A percentile compares a stretch with the other conserved stretches of the same genome.
These are phyloP conservation scores for Eudyptes chrysolophus DNA, from an alignment of 2,113 vertebrate genomes.

Conservation along the genomic window DNA sequence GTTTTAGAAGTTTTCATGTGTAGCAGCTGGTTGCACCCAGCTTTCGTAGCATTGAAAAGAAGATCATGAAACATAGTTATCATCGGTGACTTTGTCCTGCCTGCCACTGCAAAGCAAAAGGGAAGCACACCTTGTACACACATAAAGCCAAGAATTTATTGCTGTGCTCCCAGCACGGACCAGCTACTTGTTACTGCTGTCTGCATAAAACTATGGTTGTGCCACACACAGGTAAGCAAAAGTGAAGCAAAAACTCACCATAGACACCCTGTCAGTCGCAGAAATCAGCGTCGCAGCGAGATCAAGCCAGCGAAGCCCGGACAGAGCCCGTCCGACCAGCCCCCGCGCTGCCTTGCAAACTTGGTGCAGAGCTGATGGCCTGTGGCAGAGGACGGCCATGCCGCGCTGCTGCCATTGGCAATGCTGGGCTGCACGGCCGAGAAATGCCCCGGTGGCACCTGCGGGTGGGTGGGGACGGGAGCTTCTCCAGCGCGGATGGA, in stretches of 20 bases:
- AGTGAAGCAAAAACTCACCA: neutral
- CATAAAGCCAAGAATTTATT: rapidly evolving
- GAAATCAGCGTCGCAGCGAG: rapidly evolving
- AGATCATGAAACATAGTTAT: rapidly evolving
- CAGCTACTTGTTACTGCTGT: neutral
- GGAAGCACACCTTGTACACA: rapidly evolving
- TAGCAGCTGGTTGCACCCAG: neutral
- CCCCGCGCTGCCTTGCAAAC: neutral
- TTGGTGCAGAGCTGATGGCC: neutral
- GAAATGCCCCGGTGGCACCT: neutral
- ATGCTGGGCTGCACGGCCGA: rapidly evolving
- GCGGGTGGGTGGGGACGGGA: rapidly evolving
- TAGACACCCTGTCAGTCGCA: rapidly evolving
- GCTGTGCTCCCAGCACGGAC: neutral
- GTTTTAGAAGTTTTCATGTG: no score
- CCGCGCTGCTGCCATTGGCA: rapidly evolving
- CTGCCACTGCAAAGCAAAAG: rapidly evolving
- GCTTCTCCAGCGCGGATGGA: rapidly evolving
- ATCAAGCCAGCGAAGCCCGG: neutral
- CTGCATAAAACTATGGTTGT: neutral
- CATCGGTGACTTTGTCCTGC: rapidly evolving
- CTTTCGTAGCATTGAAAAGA: rapidly evolving
- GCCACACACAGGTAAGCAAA: neutral
- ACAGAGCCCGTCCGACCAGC: neutral
- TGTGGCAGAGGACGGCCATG: neutral